Conservation (phyloP, 2,797 vertebrate genomes). For the Crocidura indochinensis region DNA sequence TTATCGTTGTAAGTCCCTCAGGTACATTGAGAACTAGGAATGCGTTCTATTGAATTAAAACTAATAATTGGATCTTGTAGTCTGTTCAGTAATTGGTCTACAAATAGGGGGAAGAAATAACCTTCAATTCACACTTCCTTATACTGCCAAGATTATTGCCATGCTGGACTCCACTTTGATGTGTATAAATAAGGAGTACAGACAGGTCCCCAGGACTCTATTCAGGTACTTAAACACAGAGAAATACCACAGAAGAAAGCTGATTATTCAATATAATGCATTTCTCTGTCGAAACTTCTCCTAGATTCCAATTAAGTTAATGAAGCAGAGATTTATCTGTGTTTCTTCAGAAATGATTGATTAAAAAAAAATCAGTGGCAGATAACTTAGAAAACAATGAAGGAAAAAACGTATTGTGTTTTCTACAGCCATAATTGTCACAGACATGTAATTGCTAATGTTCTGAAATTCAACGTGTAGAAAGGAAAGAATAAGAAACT, state of each 20-base stretch:
- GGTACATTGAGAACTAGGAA: background rate
- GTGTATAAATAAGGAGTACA: background rate
- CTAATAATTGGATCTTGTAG: conserved; percentile 67
- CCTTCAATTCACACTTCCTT: conserved; percentile 19
- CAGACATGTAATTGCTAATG: background rate
- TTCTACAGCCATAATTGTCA: background rate
- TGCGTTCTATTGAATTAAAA: background rate
- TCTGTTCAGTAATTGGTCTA: conserved; percentile 41
- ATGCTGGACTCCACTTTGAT: background rate
- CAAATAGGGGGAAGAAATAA: conserved; percentile 41
- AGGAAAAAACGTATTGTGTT: conserved; percentile 23
- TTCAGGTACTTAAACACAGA: background rate
- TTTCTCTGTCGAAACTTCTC: conserved; percentile 43
- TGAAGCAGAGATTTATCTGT: conserved; percentile 62
- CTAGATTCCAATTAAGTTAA: conserved; percentile 60
- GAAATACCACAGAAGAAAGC: conserved; percentile 26
- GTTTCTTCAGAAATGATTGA: conserved; percentile 63
- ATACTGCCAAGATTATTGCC: background rate
- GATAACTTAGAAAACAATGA: conserved; percentile 26
- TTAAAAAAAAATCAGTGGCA: conserved; percentile 51
- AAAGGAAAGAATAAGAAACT: conserved; percentile 6
- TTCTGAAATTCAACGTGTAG: background rate
- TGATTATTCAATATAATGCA: conserved; percentile 67
- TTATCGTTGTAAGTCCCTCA: background rate
- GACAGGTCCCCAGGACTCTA: background rate